phyloP scores from a whole-genome alignment of 2,888 invertebrate genomes.

The Ectropis crepuscularia region DNA sequence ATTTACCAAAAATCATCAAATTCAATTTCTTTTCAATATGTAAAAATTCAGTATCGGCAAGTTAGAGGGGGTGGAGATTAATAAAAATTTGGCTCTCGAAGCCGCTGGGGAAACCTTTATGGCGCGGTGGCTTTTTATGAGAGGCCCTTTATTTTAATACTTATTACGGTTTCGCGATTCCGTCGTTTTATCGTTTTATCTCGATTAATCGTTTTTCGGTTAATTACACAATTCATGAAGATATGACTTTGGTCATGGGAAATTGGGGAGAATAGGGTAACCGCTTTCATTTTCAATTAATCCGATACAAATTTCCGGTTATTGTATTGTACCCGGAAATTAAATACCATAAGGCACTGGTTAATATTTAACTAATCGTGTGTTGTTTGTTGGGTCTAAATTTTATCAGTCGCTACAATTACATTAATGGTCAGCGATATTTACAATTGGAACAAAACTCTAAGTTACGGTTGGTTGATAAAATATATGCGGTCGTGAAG shows the following conservation, averaged over 20 bases:
- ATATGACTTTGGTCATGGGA: slow-evolving; percentile 43
- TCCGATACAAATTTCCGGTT: slow-evolving; percentile 25
- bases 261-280: slow-evolving; percentile 27
- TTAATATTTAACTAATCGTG: background rate
- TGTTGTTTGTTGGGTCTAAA: background rate
- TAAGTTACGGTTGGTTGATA: slow-evolving; percentile 24
- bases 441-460: slow-evolving; percentile 22
- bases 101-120: slow-evolving; percentile 73
- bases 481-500: slow-evolving; percentile 18
- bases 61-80: slow-evolving; percentile 70
- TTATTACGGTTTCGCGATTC: slow-evolving; percentile 74
- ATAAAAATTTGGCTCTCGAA: slow-evolving; percentile 75
- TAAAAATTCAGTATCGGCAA: slow-evolving; percentile 65
- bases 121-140: slow-evolving; percentile 77
- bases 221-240: slow-evolving; percentile 64
- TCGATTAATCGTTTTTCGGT: slow-evolving; percentile 73
- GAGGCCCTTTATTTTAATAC: slow-evolving; percentile 77
- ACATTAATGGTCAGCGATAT: slow-evolving; percentile 8
- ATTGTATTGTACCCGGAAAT: slow-evolving; percentile 5
- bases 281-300: slow-evolving; percentile 37
- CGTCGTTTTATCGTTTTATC: slow-evolving; percentile 68
- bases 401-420: background rate
- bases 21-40: slow-evolving; percentile 69
- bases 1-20: slow-evolving; percentile 55
- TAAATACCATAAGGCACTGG: slow-evolving; percentile 1